A percentile compares a stretch with the other conserved stretches of the same genome.
Evolutionary conservation across 1,140 invertebrate genomes (phyloP).

Genomic region (Metopolophium dirhodum): DNA sequence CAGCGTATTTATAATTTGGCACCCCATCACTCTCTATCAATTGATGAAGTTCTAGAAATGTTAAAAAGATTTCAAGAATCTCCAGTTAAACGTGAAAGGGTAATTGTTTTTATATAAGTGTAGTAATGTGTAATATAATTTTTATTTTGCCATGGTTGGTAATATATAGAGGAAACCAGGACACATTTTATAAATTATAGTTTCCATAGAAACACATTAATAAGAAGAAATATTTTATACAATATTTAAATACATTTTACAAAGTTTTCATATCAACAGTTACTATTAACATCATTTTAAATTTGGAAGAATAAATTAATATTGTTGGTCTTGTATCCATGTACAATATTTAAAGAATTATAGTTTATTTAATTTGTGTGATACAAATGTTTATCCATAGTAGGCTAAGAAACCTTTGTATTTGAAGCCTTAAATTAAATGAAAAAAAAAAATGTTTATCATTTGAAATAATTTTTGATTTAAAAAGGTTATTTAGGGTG

Average conservation of each 20-base stretch:
- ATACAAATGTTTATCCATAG: too few relatives aligned
- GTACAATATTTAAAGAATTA: too few relatives aligned
- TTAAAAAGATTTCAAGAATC: slow-evolving; percentile 95
- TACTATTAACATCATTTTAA: not conserved
- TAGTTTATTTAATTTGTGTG: too few relatives aligned
- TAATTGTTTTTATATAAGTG: slow-evolving; percentile 61
- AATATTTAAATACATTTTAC: not conserved
- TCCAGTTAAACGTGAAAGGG: slow-evolving; percentile 81
- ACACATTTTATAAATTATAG: not conserved
- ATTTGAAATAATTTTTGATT: too few relatives aligned
- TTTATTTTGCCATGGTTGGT: not conserved
- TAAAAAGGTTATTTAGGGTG: too few relatives aligned
- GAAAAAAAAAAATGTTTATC: too few relatives aligned
- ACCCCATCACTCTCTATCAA: slow-evolving; percentile 88
- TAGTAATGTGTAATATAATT: not conserved
- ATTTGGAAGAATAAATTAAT: not conserved
- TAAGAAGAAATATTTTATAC: not conserved
- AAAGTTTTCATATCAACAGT: not conserved
- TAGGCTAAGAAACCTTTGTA: too few relatives aligned
- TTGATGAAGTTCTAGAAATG: slow-evolving; percentile 92
- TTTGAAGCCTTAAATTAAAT: too few relatives aligned
- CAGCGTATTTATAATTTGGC: slow-evolving; percentile 98
- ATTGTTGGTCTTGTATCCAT: too few relatives aligned
- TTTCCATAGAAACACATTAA: not conserved
- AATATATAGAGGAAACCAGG: not conserved